phyloP scores from a whole-genome alignment of 2,113 vertebrate genomes.

The Ochotona princeps region DNA sequence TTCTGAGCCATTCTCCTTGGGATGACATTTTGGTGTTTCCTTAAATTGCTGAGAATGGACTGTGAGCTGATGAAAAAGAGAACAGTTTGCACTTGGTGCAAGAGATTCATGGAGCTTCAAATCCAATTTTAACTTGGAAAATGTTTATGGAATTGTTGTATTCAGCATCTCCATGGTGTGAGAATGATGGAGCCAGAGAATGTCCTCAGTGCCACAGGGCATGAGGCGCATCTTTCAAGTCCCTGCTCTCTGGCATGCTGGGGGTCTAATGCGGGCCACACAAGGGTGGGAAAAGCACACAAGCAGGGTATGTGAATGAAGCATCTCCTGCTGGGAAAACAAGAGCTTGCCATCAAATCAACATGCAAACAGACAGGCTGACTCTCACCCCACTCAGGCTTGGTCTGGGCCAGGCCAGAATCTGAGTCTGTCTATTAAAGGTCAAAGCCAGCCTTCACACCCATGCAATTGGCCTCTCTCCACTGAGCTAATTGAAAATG shows the following conservation, averaged over 20 bases:
- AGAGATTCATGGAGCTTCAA: neutral
- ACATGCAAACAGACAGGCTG: neutral
- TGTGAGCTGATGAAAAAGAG: neutral
- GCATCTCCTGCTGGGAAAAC: neutral
- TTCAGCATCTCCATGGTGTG: constrained; percentile 19
- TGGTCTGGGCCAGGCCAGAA: neutral
- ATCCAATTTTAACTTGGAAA: constrained; percentile 42
- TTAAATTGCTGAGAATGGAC: neutral
- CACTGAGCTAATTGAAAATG: neutral
- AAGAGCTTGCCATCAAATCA: neutral
- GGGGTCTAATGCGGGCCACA: neutral
- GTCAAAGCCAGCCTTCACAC: neutral
- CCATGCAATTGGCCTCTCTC: neutral
- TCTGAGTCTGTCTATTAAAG: neutral
- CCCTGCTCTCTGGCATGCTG: neutral
- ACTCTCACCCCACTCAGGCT: neutral
- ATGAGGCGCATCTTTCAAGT: neutral
- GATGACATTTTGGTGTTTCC: neutral
- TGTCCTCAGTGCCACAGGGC: neutral
- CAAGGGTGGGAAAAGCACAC: neutral
- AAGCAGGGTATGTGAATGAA: fast-evolving
- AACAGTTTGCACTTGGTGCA: neutral
- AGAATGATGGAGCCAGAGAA: neutral
- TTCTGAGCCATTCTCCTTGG: neutral
- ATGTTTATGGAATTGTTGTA: neutral